Evolutionary conservation across 2,888 invertebrate genomes (phyloP), one percentile per base, ranked within the genome.

Genomic region (Stenchaetothrips biformis): DNA sequence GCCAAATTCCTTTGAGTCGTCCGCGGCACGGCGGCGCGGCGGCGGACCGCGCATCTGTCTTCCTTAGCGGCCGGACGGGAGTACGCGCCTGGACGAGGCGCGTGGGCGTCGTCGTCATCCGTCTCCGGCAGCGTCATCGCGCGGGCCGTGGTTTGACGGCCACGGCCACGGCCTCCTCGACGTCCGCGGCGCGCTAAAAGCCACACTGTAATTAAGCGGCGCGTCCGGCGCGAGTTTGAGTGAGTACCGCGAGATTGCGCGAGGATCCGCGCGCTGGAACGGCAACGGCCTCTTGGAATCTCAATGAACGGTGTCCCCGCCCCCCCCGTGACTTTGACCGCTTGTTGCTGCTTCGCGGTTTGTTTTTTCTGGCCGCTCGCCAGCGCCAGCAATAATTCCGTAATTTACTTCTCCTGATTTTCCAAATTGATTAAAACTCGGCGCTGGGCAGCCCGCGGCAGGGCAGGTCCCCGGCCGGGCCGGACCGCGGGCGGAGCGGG

Each of bases 381-480:
- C 67, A 74, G 67, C 67, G 37, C 37, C 37, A 74, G 21, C 67
- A 74, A 74, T 74, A 74, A 74, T 74, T 74, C 25, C 67, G 67
- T 74, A 74, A 74, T 74, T 74, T 74, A 74, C 67, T 74, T 74
- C 67, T 74, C 21, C 67, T 21, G 67, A 74, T 74, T 53, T 74
- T 25, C 25, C 21, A 74, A 74, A 74, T 74, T 74, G 67, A 74
- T 74, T 74, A 74, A 25, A 74, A 21, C 67, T 53, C 1, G 53
- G 53, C 53, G 53, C 16, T 16, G 53, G 53, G 53, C 13, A 13
- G 13, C 53, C 53, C 1, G 53, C 53, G 13, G 53, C 16, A 9
- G 13, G 13, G 16, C 53, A 9, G 53, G 13, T 2, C 16, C 53
- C 3, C 53, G n/a, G 9, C 67, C 67, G 8, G 53, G 13, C 13